Base-by-base conservation (phyloP, 1,140 invertebrate species). In the Drosophila pachea region DNA sequence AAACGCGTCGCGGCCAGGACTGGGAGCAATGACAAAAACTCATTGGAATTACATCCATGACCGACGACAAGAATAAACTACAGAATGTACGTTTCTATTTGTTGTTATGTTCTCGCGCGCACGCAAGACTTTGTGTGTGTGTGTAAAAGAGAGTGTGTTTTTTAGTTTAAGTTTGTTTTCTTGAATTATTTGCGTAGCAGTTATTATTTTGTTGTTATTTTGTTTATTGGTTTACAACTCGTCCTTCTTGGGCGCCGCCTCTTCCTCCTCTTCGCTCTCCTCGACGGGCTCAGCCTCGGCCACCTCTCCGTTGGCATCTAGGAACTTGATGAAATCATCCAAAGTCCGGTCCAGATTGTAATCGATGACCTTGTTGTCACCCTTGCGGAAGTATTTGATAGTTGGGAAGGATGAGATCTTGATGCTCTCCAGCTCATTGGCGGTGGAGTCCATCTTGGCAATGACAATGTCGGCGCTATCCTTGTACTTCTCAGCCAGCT, bases 361-460 rank as follows among this genome's bases (percentile, higher is more conserved):
- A 86, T 99, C 96, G 73, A 99, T 92, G 74, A 97, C 96, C 91
- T 97, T 93, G 90, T 98, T 98, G 68, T 95, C 94, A 49, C 93
- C 95, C 91, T 98, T 98, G 73, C 95, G 95, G 93, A 97, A 99
- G 72, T 98, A 92, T 89, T 97, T 98, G 87, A 99, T 94, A 32
- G 98, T 99, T 38, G 99, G 99, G 94, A 98, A 99, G 69, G 94
- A 97, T 61, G 94, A 94, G 88, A 99, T 94, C 92, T 98, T 98
- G 36, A 96, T 94, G 91, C 97, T 95, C 82, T 98, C 97, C 61
- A 99, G 90, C 92, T 99, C 98, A 90, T 99, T 99, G 86, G 94
- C 95, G 60, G 98, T 99, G 50, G 98, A 94, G 90, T 99, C 99
- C 93, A 99, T 99, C 91, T 99, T 99, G 72, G 98, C 98, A 89